Conservation (phyloP, 2,888 invertebrate species). For the Crossocerus cetratus region DNA sequence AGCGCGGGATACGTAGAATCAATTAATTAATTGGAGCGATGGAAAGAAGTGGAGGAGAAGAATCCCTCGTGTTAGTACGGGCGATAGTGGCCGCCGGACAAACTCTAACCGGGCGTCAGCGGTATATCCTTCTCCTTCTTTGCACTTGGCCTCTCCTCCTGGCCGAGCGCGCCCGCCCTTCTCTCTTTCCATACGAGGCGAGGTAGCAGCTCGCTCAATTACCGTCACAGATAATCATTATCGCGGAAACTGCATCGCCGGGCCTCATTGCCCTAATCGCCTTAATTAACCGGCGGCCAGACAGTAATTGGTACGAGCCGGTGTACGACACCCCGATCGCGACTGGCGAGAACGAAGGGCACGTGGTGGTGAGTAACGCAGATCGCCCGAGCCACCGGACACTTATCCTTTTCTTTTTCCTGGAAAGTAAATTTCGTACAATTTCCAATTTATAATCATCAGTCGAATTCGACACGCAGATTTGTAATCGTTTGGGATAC, state of each 20-base stretch:
- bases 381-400: neutral
- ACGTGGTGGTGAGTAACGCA: conserved; percentile 34
- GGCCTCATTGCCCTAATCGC: conserved; percentile 71
- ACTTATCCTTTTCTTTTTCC: neutral
- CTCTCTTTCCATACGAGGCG: conserved; percentile 45
- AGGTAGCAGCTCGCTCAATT: conserved; percentile 66
- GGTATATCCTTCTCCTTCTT: conserved; percentile 12
- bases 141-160: conserved; percentile 4
- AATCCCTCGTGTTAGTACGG: neutral
- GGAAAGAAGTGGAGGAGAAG: neutral
- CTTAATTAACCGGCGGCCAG: conserved; percentile 70
- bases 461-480: too few species aligned
- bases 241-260: conserved; percentile 70
- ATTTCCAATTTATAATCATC: neutral
- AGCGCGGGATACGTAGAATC: conserved; percentile 3
- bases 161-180: conserved; percentile 4
- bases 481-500: too few species aligned
- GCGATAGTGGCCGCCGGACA: neutral
- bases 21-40: conserved; percentile 2
- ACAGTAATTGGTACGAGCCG: conserved; percentile 69
- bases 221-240: conserved; percentile 71
- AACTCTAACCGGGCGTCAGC: conserved; percentile 11
- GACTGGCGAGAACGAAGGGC: conserved; percentile 57
- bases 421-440: neutral
- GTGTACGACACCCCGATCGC: conserved; percentile 59